These are phyloP conservation scores for Gambusia affinis DNA, from an alignment of 2,113 vertebrate species.

Conservation along the genomic window DNA sequence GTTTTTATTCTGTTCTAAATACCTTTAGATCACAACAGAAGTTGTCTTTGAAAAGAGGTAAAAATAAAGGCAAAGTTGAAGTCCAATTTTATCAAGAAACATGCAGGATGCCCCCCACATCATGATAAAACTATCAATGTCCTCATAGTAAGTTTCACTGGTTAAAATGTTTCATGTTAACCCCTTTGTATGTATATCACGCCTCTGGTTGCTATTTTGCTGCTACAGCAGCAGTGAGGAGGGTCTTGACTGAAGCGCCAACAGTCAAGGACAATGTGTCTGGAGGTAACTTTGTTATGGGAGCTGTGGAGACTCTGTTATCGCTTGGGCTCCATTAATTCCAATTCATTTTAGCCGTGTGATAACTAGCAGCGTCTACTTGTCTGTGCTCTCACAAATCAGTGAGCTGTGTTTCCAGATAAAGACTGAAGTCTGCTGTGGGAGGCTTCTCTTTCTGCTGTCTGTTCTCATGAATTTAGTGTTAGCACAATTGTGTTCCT, in stretches of 20 bases:
- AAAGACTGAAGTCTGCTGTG: slow-evolving; percentile 57
- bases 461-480: slow-evolving; percentile 57
- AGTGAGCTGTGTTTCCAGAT: slow-evolving; percentile 62
- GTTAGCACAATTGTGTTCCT: slow-evolving; percentile 24
- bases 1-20: neutral
- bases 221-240: slow-evolving; percentile 27
- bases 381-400: slow-evolving; percentile 75
- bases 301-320: slow-evolving; percentile 74
- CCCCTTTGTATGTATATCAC: neutral
- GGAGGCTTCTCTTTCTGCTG: slow-evolving; percentile 41
- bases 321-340: slow-evolving; percentile 76
- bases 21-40: neutral
- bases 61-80: neutral
- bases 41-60: neutral
- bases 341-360: slow-evolving; percentile 73
- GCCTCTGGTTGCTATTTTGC: slow-evolving; percentile 25
- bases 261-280: slow-evolving; percentile 79
- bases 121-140: neutral
- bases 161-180: neutral
- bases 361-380: slow-evolving; percentile 80
- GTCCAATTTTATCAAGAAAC: neutral
- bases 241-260: slow-evolving; percentile 50
- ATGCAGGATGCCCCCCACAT: neutral
- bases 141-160: neutral
- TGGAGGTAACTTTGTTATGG: slow-evolving; percentile 75